phyloP scores from a whole-genome alignment of 2,797 vertebrate genomes.

The Darevskia nairensis region DNA sequence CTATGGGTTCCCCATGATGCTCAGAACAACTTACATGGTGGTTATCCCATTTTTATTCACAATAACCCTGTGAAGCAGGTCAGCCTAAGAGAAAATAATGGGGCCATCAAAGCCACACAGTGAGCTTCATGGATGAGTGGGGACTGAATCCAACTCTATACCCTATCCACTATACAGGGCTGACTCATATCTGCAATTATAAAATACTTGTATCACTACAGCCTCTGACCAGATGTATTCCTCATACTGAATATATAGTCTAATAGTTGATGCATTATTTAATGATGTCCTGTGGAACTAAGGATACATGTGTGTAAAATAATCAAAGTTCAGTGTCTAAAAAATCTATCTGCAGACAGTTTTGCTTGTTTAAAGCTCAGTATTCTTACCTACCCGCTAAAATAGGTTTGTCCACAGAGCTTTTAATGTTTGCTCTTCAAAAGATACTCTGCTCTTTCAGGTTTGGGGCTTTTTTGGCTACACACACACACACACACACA shows the following conservation, averaged over 20 bases:
- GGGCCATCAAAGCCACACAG: neutral
- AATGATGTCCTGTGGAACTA: neutral
- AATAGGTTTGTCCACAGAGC: neutral
- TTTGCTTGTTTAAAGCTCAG: slow-evolving; percentile 33
- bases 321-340: neutral
- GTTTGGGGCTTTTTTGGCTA: neutral
- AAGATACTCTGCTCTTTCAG: slow-evolving; percentile 17
- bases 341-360: neutral
- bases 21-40: neutral
- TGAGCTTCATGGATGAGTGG: neutral
- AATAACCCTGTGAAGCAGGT: neutral
- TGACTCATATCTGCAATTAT: neutral
- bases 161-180: neutral
- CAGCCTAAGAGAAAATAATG: too few species aligned
- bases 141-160: neutral
- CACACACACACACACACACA: too few species aligned
- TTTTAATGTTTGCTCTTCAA: slow-evolving; percentile 34
- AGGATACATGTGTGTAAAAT: neutral
- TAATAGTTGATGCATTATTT: fast-evolving
- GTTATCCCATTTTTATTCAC: neutral
- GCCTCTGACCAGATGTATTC: neutral
- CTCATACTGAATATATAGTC: neutral
- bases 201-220: neutral
- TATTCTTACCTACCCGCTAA: neutral
- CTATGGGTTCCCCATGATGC: neutral